phyloP scores from a whole-genome alignment of 2,888 invertebrate species.

The Spisula subtruncata region DNA sequence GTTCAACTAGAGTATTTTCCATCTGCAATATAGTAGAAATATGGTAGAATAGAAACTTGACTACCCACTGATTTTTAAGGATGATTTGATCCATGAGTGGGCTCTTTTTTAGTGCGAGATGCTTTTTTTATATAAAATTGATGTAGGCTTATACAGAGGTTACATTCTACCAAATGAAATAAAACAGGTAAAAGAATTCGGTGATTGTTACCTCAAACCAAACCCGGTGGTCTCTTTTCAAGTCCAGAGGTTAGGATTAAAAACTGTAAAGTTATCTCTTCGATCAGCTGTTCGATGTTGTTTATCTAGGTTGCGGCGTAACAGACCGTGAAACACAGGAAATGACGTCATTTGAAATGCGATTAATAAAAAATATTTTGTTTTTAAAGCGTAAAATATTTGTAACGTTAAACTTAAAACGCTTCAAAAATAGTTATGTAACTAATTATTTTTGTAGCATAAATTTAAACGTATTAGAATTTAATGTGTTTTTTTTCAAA shows the following conservation, averaged over 20 bases:
- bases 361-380: neutral
- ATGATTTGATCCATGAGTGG: too few relatives aligned
- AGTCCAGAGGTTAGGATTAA: neutral
- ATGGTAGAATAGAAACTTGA: too few relatives aligned
- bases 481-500: neutral
- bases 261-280: neutral
- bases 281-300: constrained; percentile 32
- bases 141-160: too few relatives aligned
- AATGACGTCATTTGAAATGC: constrained; percentile 52
- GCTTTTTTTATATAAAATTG: too few relatives aligned
- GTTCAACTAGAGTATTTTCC: too few relatives aligned
- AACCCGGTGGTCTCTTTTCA: neutral
- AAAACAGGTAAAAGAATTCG: neutral
- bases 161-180: too few relatives aligned
- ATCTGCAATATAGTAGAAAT: too few relatives aligned
- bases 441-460: neutral
- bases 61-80: too few relatives aligned
- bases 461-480: neutral
- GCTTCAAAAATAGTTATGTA: neutral
- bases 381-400: too few relatives aligned
- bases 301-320: constrained; percentile 58
- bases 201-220: neutral
- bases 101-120: too few relatives aligned
- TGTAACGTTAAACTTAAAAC: too few relatives aligned
- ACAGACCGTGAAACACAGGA: constrained; percentile 58